Percentiles rank a stretch among this genome's conserved stretches.
These are phyloP conservation scores for Aegithalos caudatus DNA, from an alignment of 2,113 vertebrate species.

Conservation along the genomic window DNA sequence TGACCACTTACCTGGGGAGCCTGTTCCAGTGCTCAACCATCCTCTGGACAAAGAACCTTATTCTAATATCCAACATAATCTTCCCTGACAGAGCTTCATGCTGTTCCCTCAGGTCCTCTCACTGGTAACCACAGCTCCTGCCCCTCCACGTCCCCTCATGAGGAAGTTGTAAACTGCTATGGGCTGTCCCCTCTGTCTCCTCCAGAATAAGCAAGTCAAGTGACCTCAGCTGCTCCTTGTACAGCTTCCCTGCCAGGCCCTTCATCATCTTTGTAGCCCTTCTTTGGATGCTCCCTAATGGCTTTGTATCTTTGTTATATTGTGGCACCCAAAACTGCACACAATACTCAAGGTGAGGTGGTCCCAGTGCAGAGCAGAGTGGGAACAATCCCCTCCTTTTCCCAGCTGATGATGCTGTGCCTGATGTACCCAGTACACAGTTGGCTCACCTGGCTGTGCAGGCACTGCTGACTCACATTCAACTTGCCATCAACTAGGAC, in stretches of 20 bases:
- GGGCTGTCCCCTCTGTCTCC: background rate
- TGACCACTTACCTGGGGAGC: background rate
- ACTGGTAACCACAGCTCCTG: background rate
- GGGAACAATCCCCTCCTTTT: background rate
- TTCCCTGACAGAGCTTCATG: background rate
- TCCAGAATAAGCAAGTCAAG: background rate
- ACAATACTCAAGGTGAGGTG: fast-evolving
- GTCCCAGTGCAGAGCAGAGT: background rate
- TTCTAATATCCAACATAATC: background rate
- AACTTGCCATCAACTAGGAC: background rate
- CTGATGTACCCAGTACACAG: fast-evolving
- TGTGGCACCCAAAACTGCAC: background rate
- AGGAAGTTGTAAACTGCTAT: background rate
- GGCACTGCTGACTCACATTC: background rate
- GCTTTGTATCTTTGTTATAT: background rate
- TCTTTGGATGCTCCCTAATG: background rate
- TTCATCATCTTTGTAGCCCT: background rate
- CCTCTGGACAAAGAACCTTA: background rate
- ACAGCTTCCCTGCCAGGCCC: background rate
- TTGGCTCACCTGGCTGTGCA: background rate
- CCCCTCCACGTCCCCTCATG: background rate
- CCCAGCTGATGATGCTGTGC: background rate
- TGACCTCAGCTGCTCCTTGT: background rate
- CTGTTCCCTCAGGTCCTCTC: background rate
- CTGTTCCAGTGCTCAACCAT: background rate